Conservation (phyloP, 2,797 vertebrate species). For the Melanogrammus aeglefinus region DNA sequence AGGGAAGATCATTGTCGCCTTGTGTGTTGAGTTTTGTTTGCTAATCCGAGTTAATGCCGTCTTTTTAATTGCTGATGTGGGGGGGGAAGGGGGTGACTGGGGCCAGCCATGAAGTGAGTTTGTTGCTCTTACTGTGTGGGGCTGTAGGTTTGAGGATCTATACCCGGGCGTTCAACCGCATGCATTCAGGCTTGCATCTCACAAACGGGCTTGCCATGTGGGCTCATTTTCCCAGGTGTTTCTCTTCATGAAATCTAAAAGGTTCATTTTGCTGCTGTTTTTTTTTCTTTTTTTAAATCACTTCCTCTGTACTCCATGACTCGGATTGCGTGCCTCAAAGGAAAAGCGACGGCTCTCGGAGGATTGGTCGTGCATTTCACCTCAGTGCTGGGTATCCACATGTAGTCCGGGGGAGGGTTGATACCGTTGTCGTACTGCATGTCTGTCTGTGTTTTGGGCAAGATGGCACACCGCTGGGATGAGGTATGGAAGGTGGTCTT, state of each 20-base stretch:
- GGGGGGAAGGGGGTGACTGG: background rate
- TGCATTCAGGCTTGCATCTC: background rate
- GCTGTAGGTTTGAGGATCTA: background rate
- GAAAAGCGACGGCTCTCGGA: background rate
- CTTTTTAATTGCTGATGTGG: background rate
- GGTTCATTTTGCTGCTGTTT: background rate
- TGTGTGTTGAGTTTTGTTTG: background rate
- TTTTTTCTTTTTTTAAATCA: background rate
- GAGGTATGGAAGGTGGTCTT: conserved; percentile 9
- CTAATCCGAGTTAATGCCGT: background rate
- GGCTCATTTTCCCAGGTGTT: background rate
- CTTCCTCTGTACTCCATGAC: background rate
- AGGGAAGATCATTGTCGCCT: background rate
- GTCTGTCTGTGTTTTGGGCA: conserved; percentile 13
- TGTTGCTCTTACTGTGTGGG: background rate
- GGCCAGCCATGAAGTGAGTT: background rate
- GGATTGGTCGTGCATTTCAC: background rate
- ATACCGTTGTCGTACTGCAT: background rate
- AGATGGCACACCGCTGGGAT: background rate
- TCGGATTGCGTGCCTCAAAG: background rate
- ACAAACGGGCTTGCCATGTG: background rate
- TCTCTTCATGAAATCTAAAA: background rate
- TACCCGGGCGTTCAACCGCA: background rate
- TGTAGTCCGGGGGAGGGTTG: background rate
- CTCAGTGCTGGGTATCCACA: background rate